Evolutionary conservation across 2,113 vertebrate genomes (phyloP), one percentile per base, ranked within the genome.

Genomic region (Sinocyclocheilus anshuiensis): DNA sequence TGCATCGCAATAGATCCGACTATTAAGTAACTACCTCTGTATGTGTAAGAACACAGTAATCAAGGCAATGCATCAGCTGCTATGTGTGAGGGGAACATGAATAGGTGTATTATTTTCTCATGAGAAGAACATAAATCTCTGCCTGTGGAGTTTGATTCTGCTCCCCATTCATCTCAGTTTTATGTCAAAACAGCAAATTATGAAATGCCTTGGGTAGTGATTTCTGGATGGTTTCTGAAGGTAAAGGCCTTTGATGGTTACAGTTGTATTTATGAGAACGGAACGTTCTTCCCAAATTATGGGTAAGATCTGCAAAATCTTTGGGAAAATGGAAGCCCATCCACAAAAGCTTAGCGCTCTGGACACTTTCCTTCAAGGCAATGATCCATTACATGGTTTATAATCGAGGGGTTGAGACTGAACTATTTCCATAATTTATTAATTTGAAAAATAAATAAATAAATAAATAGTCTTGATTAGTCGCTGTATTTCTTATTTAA

Each of bases 201-300:
- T 71, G 12, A 20, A 74, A 75, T 57, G 16, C 76, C 29, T 48
- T 53, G 57, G 48, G 36, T 53, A 79, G 90, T 92, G 92, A 93
- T 93, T 93, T 89, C 91, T 92, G 91, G 91, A 91, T 88, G 84
- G 87, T 94, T 93, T 93, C 91, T 89, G 85, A 91, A 92, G 33
- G 91, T 91, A 87, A 91, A 89, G 86, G 89, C 79, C 85, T 92
- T 92, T 91, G 89, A 93, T 92, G 92, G 92, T 89, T 59, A 83
- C 87, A 84, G 4, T 91, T 84, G 86, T 84, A 85, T 93, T 93
- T 85, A 91, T 87, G 84, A 92, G 92, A 84, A 89, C 5, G 93
- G 94, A 94, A 93, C 92, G 90, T 94, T 93, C 90, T 91, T 91
- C 59, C 84, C 81, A 93, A 92, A 94, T 93, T 94, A 92, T 87